phyloP scores from a whole-genome alignment of 2,888 invertebrate genomes.

The Drosophila demipolita region DNA sequence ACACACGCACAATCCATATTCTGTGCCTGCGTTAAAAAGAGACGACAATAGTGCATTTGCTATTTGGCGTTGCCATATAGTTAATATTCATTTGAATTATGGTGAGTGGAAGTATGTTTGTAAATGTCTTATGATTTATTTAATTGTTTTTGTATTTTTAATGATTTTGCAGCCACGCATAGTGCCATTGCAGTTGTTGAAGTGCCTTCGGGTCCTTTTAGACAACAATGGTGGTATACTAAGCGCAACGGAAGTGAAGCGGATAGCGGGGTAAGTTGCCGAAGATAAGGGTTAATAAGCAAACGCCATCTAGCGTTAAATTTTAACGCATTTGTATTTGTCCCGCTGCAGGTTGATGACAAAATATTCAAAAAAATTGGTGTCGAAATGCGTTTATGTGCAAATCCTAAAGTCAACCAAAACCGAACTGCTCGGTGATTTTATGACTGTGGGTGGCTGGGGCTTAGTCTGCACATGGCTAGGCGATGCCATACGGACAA shows the following conservation, averaged over 20 bases:
- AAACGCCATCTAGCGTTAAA: conserved; percentile 55
- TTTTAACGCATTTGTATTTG: conserved; percentile 42
- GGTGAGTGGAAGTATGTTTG: conserved; percentile 53
- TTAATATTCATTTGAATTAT: conserved; percentile 33
- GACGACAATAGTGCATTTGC: conserved; percentile 35
- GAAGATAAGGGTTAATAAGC: not conserved
- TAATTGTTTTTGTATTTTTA: conserved; percentile 44
- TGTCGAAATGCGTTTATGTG: conserved; percentile 97
- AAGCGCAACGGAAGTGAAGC: conserved; percentile 93
- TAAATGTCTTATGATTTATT: not conserved
- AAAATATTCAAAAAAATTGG: conserved; percentile 97
- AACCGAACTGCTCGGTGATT: conserved; percentile 92
- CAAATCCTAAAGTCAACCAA: conserved; percentile 95
- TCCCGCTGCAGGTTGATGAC: conserved; percentile 92
- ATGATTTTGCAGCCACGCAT: conserved; percentile 93
- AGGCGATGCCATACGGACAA: conserved; percentile 92
- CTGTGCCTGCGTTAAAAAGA: conserved; percentile 35
- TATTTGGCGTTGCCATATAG: conserved; percentile 64
- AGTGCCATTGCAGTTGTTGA: conserved; percentile 94
- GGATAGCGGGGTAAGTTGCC: conserved; percentile 91
- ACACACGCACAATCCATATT: conserved; percentile 10
- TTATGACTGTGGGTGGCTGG: conserved; percentile 97
- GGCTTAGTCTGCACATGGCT: conserved; percentile 95
- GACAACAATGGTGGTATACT: conserved; percentile 94
- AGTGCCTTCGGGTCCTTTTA: conserved; percentile 94